These are phyloP conservation scores for Acrobeloides nanus DNA, from an alignment of 2,888 invertebrate genomes.

Conservation along the genomic window DNA sequence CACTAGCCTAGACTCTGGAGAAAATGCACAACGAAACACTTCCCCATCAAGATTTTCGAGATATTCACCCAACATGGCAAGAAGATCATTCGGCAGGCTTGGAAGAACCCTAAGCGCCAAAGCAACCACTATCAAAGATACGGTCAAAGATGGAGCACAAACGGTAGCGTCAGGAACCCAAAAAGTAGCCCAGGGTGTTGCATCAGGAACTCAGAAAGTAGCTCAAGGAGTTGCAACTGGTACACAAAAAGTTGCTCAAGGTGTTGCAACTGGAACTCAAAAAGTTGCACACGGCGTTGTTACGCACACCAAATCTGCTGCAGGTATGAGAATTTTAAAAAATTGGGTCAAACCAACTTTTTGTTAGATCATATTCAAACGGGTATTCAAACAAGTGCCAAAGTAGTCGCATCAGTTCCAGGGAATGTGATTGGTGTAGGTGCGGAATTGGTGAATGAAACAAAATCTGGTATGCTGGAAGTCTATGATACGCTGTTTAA, in stretches of 20 bases:
- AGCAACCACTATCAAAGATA: slow-evolving; percentile 43
- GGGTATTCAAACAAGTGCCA: slow-evolving; percentile 50
- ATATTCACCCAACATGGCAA: slow-evolving; percentile 47
- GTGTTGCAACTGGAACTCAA: slow-evolving; percentile 49
- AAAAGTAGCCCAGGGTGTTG: slow-evolving; percentile 41
- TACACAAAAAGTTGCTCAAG: slow-evolving; percentile 48
- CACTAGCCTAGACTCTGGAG: slow-evolving; percentile 22
- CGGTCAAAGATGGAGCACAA: slow-evolving; percentile 46
- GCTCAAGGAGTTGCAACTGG: slow-evolving; percentile 48
- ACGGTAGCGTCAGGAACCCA: slow-evolving; percentile 42
- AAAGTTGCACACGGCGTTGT: slow-evolving; percentile 51
- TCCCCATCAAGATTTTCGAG: slow-evolving; percentile 24
- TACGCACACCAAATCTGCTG: slow-evolving; percentile 52
- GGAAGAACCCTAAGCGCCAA: slow-evolving; percentile 47
- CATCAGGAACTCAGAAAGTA: no score
- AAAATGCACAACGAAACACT: slow-evolving; percentile 17
- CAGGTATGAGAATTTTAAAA: no score
- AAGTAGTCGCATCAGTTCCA: slow-evolving; percentile 42
- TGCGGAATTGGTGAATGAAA: slow-evolving; percentile 54
- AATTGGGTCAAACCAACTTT: no score
- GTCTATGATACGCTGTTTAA: slow-evolving; percentile 20
- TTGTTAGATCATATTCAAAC: slow-evolving; percentile 45
- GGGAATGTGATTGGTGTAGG: slow-evolving; percentile 66
- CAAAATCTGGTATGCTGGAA: slow-evolving; percentile 25
- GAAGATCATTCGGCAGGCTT: slow-evolving; percentile 48